Conservation (phyloP, 1,140 invertebrate species). For the Carposina sasakii region DNA sequence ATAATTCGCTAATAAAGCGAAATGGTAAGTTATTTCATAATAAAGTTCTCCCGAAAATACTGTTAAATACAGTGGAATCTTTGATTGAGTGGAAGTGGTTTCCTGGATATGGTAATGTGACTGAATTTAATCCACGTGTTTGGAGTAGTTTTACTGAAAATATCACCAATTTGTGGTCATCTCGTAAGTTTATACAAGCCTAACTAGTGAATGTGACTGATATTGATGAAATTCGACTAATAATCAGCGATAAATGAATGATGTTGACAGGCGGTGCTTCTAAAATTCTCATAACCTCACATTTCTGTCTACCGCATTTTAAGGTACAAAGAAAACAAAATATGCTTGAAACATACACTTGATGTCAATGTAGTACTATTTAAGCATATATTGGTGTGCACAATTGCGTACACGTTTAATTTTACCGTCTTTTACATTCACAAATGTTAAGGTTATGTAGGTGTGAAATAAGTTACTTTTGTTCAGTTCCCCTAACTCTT, state of each 20-base stretch:
- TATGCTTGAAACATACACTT: too few species aligned
- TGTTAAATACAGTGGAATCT: slow-evolving; percentile 3
- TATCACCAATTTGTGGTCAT: slow-evolving; percentile 17
- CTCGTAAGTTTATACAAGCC: slow-evolving; percentile 24
- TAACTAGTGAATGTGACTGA: too few species aligned
- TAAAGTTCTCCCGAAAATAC: slow-evolving; percentile 18
- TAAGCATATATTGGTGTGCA: too few species aligned
- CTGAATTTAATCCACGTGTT: slow-evolving; percentile 53
- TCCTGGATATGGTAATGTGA: neutral
- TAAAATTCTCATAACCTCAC: too few species aligned
- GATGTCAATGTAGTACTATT: too few species aligned
- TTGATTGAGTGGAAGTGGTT: slow-evolving; percentile 35
- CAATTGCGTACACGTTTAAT: too few species aligned
- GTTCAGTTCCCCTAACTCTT: slow-evolving; percentile 50
- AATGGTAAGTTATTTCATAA: slow-evolving; percentile 59
- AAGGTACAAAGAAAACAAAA: too few species aligned
- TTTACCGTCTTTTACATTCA: neutral
- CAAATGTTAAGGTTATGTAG: neutral
- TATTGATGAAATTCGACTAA: too few species aligned
- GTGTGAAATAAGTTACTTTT: neutral
- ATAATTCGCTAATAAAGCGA: slow-evolving; percentile 66
- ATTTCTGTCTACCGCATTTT: too few species aligned
- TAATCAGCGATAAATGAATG: too few species aligned
- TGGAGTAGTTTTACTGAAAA: slow-evolving; percentile 26
- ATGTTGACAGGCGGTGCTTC: too few species aligned